Percentiles rank a stretch among this genome's conserved stretches.
phyloP scores from a whole-genome alignment of 2,888 invertebrate genomes.

The Panzeria rudis region DNA sequence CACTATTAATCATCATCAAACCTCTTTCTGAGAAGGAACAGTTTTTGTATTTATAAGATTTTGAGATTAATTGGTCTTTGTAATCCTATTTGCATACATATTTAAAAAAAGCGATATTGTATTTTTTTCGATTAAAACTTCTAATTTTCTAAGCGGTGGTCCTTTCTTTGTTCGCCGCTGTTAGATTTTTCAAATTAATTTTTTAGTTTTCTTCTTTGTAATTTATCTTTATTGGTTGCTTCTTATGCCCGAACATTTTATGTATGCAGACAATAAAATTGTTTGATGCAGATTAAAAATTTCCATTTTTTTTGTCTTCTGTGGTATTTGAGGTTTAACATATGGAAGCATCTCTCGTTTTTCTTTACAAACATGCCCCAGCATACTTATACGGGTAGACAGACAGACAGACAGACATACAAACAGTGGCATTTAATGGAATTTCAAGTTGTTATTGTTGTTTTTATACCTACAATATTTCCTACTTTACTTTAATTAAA shows the following conservation, averaged over 20 bases:
- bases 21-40: neutral
- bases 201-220: slow-evolving; percentile 12
- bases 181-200: neutral
- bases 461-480: slow-evolving; percentile 16
- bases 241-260: neutral
- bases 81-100: too few species aligned
- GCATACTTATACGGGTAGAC: neutral
- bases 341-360: slow-evolving; percentile 59
- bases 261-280: slow-evolving; percentile 38
- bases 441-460: slow-evolving; percentile 37
- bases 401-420: neutral
- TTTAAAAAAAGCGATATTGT: neutral
- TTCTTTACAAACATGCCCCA: slow-evolving; percentile 3
- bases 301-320: slow-evolving; percentile 40
- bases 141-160: slow-evolving; percentile 47
- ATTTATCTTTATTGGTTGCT: neutral
- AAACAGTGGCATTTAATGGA: slow-evolving; percentile 5
- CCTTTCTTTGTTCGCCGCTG: slow-evolving; percentile 14
- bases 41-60: neutral
- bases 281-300: slow-evolving; percentile 37
- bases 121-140: neutral
- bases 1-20: slow-evolving; percentile 32
- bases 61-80: neutral
- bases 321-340: slow-evolving; percentile 60
- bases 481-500: slow-evolving; percentile 44